Conservation (phyloP, 2,113 vertebrate species). For the Siniperca knerii region DNA sequence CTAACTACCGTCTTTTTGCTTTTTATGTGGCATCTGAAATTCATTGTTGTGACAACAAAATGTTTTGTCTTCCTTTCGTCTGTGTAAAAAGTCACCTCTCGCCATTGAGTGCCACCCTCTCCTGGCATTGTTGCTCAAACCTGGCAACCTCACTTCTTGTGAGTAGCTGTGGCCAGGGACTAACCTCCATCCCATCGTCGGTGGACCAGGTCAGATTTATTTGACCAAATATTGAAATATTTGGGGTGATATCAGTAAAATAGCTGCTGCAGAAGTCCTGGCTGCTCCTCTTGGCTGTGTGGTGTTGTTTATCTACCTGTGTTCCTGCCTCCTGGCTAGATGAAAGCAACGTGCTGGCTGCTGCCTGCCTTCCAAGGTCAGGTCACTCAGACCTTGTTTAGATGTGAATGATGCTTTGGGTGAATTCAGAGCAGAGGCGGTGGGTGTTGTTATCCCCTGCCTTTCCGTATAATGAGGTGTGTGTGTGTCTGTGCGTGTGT, state of each 20-base stretch:
- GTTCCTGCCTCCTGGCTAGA: conserved; percentile 24
- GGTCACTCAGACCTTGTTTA: conserved; percentile 51
- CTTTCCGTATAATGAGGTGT: conserved; percentile 36
- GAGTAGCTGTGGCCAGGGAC: neutral
- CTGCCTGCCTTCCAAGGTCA: conserved; percentile 41
- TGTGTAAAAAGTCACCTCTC: neutral
- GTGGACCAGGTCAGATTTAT: conserved; percentile 11
- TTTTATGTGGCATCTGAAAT: neutral
- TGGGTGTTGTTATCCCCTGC: conserved; percentile 11
- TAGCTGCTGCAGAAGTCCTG: neutral
- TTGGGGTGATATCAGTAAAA: neutral
- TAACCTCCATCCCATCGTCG: too few relatives aligned
- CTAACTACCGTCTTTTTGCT: neutral
- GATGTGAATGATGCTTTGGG: conserved; percentile 45
- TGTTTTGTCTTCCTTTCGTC: neutral
- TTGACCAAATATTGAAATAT: neutral
- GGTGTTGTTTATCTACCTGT: conserved; percentile 15
- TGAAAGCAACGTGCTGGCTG: conserved; percentile 33
- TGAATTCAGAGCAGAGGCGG: conserved; percentile 36
- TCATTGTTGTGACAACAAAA: neutral
- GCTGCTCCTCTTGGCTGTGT: neutral
- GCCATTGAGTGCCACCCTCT: neutral
- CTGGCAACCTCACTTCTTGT: neutral
- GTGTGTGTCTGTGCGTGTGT: conserved; percentile 31
- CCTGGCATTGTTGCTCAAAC: neutral